Conservation (phyloP, 2,797 vertebrate genomes). For the Ciconia nigra region DNA sequence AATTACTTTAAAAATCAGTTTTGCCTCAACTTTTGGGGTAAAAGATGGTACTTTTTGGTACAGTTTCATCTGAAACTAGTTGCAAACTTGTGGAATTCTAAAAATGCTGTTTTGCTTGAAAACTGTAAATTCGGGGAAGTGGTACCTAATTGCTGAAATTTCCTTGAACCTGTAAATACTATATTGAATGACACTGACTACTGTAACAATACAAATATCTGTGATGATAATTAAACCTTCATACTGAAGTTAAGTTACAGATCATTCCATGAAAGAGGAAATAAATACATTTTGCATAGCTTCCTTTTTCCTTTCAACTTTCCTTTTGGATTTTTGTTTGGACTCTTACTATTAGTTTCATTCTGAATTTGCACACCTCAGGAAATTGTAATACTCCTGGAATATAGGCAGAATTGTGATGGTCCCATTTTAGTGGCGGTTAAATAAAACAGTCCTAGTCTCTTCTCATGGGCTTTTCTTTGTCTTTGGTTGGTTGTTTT, state of each 20-base stretch:
- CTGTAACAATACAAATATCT: background rate
- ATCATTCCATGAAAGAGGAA: background rate
- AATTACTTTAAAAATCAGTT: background rate
- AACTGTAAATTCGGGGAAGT: background rate
- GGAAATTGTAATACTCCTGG: background rate
- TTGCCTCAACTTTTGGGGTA: background rate
- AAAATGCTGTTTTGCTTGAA: background rate
- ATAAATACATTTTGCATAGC: background rate
- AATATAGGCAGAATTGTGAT: background rate
- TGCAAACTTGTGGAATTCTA: background rate
- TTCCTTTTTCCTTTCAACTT: background rate
- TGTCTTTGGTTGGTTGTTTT: too few species aligned
- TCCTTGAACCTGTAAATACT: background rate
- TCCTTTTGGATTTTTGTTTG: background rate
- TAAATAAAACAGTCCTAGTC: background rate
- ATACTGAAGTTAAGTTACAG: background rate
- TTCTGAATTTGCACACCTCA: background rate
- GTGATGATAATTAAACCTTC: background rate
- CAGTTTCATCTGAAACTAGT: background rate
- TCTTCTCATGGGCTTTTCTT: background rate
- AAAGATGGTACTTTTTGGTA: background rate
- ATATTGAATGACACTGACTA: background rate
- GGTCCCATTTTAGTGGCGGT: background rate
- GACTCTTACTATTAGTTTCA: background rate
- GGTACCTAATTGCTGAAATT: background rate